Base-by-base conservation (phyloP, 2,797 vertebrate species). In the Adelosebastes latens region DNA sequence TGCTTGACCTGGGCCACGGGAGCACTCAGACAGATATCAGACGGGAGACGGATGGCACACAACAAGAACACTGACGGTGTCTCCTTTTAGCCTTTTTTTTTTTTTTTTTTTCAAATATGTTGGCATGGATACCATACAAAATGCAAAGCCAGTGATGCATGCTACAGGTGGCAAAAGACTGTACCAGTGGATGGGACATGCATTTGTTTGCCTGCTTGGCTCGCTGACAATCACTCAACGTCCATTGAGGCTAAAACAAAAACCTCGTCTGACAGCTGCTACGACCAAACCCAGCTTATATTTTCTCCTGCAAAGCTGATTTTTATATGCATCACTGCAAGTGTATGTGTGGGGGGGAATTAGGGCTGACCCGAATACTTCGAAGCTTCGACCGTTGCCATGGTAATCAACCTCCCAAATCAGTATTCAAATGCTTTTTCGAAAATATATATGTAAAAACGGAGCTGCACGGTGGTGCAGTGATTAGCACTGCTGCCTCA, bases 141-240 rank as follows among this genome's bases (percentile, higher is more conserved):
- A 91, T 88, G 91, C 85, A 84, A 87, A 86, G 87, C 85, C 90
- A 66, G 88, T 75, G 88, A 91, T 87, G 92, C 93, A 87, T 92
- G 91, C 92, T 94, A 93, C 94, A 93, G 90, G 91, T 93, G 91
- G 89, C 84, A 62, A 68, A 84, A 52, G 77, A 88, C 82, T 69
- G 79, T 80, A 87, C 84, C 84, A 39, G 84, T 78, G 81, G 82
- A 76, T 61, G 85, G 83, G 82, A 84, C 91, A 86, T 90, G 86
- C 87, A 60, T 86, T 86, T 83, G 86, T 88, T 89, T 86, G 75
- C 84, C 84, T 67, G 77, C 75, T 90, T 52, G 85, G 81, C 84
- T 85, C 52, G 68, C 80, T 87, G 87, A 90, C 79, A 78, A 13
- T 87, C 86, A 74, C 77, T 86, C 82, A 59, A 66, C 22, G 34